Conservation (phyloP, 1,140 invertebrate genomes). For the Halyomorpha halys region DNA sequence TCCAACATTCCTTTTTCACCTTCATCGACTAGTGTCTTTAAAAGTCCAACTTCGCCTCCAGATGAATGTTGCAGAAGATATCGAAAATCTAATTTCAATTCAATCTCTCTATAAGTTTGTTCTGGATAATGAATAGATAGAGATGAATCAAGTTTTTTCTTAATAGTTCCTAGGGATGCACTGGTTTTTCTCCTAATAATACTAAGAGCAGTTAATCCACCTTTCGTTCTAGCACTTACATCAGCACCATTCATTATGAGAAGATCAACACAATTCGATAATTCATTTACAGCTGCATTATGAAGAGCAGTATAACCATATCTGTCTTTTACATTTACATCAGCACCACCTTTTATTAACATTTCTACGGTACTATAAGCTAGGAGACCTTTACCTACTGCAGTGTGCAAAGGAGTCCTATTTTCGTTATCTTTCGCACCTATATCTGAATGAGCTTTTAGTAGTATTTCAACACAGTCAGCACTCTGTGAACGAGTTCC, state of each 20-base stretch:
- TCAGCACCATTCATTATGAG: conserved; percentile 74
- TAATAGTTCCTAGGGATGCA: conserved; percentile 63
- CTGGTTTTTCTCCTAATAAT: conserved; percentile 73
- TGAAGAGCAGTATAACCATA: conserved; percentile 84
- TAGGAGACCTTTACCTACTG: conserved; percentile 60
- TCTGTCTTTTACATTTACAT: conserved; percentile 74
- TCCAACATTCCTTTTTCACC: conserved; percentile 71
- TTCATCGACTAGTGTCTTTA: conserved; percentile 72
- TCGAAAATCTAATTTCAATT: conserved; percentile 69
- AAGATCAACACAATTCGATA: conserved; percentile 71
- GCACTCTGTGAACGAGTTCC: conserved; percentile 62
- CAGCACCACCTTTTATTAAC: conserved; percentile 62
- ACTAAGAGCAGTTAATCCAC: conserved; percentile 67
- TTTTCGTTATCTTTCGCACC: conserved; percentile 66
- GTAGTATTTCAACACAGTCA: conserved; percentile 62
- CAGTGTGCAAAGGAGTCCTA: conserved; percentile 63
- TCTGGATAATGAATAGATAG: conserved; percentile 67
- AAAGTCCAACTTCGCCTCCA: conserved; percentile 64
- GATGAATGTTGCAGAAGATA: conserved; percentile 65
- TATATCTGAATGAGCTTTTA: conserved; percentile 59
- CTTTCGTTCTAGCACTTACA: conserved; percentile 70
- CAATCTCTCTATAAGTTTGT: conserved; percentile 63
- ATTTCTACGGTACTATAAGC: conserved; percentile 64
- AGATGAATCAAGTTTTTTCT: conserved; percentile 62
- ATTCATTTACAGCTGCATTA: conserved; percentile 70